Conservation (phyloP, 2,888 invertebrate species). For the Temnothorax unifasciatus region DNA sequence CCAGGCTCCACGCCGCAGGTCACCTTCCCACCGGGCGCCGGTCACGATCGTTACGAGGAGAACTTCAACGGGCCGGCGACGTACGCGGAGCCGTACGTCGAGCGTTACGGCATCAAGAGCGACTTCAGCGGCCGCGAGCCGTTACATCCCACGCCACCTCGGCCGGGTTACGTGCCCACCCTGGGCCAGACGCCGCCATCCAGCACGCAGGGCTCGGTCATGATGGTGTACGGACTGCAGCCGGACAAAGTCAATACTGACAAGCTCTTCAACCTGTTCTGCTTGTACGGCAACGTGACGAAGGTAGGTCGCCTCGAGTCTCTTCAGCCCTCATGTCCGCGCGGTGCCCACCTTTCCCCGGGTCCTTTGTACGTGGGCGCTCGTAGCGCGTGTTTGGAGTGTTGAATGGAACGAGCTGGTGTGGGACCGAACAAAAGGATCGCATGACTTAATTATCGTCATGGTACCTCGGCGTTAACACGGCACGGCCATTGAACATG, state of each 20-base stretch:
- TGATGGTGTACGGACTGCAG: conserved; percentile 99
- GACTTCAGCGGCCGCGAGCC: conserved; percentile 85
- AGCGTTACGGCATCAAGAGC: conserved; percentile 84
- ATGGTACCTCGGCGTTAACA: conserved; percentile 21
- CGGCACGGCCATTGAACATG: not conserved
- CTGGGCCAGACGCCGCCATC: conserved; percentile 84
- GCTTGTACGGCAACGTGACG: conserved; percentile 99
- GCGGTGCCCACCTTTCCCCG: not conserved
- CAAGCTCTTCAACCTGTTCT: conserved; percentile 98
- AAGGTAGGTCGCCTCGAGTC: conserved; percentile 89
- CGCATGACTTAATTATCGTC: conserved; percentile 27
- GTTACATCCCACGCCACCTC: conserved; percentile 84
- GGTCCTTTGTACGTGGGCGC: not conserved
- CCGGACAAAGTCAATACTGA: conserved; percentile 98
- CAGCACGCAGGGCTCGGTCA: conserved; percentile 92
- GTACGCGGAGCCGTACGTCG: conserved; percentile 85
- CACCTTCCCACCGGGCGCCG: conserved; percentile 82
- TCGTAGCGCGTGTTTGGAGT: conserved; percentile 10
- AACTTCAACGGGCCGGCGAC: conserved; percentile 85
- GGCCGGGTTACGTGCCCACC: conserved; percentile 84
- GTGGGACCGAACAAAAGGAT: conserved; percentile 25
- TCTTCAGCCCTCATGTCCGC: not conserved
- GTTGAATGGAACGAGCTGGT: conserved; percentile 29
- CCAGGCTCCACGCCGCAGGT: conserved; percentile 83
- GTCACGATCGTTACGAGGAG: conserved; percentile 85